Conservation (phyloP, 1,140 invertebrate species). For the Diprion similis region DNA sequence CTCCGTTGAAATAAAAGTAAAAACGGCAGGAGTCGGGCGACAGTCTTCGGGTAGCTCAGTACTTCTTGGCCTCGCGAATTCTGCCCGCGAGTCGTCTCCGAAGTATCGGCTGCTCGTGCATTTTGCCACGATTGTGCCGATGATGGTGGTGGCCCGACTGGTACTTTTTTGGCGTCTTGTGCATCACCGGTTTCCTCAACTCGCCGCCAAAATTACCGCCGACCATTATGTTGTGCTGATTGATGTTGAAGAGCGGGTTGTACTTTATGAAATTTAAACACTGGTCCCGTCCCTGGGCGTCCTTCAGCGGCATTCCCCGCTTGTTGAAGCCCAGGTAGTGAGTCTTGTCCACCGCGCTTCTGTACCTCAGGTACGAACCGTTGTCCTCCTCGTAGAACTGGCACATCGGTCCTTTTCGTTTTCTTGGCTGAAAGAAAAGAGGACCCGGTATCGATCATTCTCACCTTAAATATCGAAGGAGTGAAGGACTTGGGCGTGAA, state of each 20-base stretch:
- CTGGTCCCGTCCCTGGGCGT: slow-evolving; percentile 50
- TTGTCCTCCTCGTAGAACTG: slow-evolving; percentile 64
- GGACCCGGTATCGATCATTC: not conserved
- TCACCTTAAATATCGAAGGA: too few species aligned
- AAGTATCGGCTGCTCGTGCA: slow-evolving; percentile 31
- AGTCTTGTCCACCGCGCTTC: slow-evolving; percentile 54
- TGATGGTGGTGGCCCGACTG: slow-evolving; percentile 43
- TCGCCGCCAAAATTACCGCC: slow-evolving; percentile 40
- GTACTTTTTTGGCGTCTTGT: slow-evolving; percentile 44
- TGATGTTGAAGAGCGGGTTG: slow-evolving; percentile 59
- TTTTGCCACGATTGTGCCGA: slow-evolving; percentile 56
- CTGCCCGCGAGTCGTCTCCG: slow-evolving; percentile 50
- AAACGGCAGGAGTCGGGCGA: slow-evolving; percentile 33
- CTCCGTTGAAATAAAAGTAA: not conserved
- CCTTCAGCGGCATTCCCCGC: slow-evolving; percentile 58
- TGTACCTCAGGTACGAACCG: slow-evolving; percentile 62
- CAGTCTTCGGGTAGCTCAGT: slow-evolving; percentile 61
- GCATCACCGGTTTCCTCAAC: slow-evolving; percentile 9
- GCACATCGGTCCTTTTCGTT: slow-evolving; percentile 58
- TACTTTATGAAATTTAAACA: slow-evolving; percentile 65
- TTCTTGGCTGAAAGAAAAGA: slow-evolving; percentile 54
- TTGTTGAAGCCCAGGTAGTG: slow-evolving; percentile 63
- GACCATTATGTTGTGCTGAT: slow-evolving; percentile 60
- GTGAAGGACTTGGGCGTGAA: too few species aligned
- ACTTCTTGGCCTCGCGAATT: slow-evolving; percentile 49